These are phyloP conservation scores for Gyps fulvus DNA, from an alignment of 2,113 vertebrate genomes.

Conservation along the genomic window DNA sequence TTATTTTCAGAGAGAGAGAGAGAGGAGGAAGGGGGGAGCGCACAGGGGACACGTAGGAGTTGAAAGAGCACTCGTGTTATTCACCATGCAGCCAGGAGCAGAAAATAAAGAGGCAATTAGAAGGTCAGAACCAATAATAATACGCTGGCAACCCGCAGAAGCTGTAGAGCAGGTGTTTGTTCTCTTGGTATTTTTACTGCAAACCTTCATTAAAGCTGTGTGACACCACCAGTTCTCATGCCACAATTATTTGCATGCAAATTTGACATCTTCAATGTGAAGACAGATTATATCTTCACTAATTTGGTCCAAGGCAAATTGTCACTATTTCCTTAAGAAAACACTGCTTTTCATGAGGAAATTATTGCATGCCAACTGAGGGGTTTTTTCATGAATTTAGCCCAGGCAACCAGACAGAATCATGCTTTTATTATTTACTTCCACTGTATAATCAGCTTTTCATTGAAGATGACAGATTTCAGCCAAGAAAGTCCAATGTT, in stretches of 20 bases:
- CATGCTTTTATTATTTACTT: conserved; percentile 51
- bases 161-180: neutral
- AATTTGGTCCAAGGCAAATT: conserved; percentile 23
- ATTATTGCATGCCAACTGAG: neutral
- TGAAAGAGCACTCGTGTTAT: conserved; percentile 14
- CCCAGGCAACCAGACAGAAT: conserved; percentile 19
- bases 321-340: conserved; percentile 37
- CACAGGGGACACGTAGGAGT: neutral
- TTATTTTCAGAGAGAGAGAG: conserved; percentile 12
- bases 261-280: neutral
- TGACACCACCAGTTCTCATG: neutral
- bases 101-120: conserved; percentile 61
- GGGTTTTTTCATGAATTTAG: neutral
- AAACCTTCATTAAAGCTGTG: neutral
- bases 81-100: conserved; percentile 21
- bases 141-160: neutral
- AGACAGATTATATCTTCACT: conserved; percentile 19
- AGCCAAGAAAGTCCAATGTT: neutral
- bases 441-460: conserved; percentile 46
- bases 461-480: conserved; percentile 56
- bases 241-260: neutral
- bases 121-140: conserved; percentile 61
- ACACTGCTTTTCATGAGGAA: conserved; percentile 1
- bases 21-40: neutral
- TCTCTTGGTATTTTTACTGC: neutral